phyloP scores from a whole-genome alignment of 23 tunicate genomes.

The Ascidia mentula region DNA sequence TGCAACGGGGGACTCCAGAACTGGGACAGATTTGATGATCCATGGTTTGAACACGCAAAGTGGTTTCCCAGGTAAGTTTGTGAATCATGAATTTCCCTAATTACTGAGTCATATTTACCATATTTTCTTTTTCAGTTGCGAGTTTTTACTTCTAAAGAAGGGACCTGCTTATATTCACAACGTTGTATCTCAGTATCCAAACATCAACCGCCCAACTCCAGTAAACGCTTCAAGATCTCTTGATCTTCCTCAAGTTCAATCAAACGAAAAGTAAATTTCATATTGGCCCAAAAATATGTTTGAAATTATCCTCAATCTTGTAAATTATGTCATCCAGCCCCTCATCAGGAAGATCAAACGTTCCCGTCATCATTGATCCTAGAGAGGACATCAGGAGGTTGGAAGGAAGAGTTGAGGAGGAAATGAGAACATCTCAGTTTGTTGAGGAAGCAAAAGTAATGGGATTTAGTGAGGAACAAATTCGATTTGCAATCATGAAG shows the following conservation, averaged over 20 bases:
- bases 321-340: not conserved
- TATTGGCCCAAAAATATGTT: too few relatives aligned
- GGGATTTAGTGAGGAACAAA: constrained; percentile 43
- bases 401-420: constrained; percentile 36
- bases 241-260: not conserved
- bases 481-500: constrained; percentile 37
- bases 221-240: not conserved
- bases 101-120: not conserved
- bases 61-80: constrained; percentile 65
- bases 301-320: not conserved
- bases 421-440: constrained; percentile 18
- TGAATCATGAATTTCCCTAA: too few relatives aligned
- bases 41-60: constrained; percentile 61
- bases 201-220: constrained; percentile 26
- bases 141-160: constrained; percentile 29
- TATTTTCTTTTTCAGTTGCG: constrained; percentile 28
- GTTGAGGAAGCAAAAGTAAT: constrained; percentile 58
- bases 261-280: not conserved
- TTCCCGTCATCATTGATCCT: constrained; percentile 9
- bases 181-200: constrained; percentile 29
- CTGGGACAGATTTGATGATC: constrained; percentile 43
- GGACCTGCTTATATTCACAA: constrained; percentile 17
- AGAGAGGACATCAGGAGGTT: not conserved
- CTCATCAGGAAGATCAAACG: not conserved
- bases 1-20: constrained; percentile 48